Evolutionary conservation across 2,888 invertebrate species (phyloP), one percentile per base, ranked within the genome.

Genomic region (Alviniconcha strummeri): DNA sequence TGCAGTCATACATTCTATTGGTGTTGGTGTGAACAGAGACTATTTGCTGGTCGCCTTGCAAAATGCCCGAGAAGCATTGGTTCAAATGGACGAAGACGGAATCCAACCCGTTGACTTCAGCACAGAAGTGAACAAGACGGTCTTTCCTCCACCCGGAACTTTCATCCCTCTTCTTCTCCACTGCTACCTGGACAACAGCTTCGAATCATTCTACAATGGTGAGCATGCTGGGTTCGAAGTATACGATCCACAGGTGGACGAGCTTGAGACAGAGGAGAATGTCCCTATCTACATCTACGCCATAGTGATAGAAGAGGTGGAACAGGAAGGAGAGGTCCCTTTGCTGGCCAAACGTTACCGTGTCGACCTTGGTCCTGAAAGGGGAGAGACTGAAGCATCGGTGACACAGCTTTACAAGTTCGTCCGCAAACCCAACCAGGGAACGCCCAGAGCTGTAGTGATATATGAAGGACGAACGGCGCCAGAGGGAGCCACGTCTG

Each of bases 121-220:
- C 17, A 19, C 13, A 17, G 19, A 56, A 5, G 54, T 69, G 15
- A 67, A 57, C 19, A 71, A 57, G 55, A 76, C 76, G 7, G 56
- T 80, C 15, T 81, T 82, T 60, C 86, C 87, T 60, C 76, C 57
- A 15, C 85, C 86, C 67, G 89, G 89, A n/a, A 85, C 81, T n/a
- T 84, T 84, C 84, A 85, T 89, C 64, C 87, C 87, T 5, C 77
- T 83, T 36, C 72, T 84, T 13, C 82, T 69, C 36, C 88, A 89
- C 76, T 78, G 75, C 52, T 85, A 84, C 54, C 83, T 89, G 52
- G 85, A 85, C 78, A 85, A 87, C 69, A 82, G 74, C 56, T 88
- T 86, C 80, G 52, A 54, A 19, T 54, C 80, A 15, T 85, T 88
- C 72, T 64, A 84, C 54, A 80, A 84, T 52, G 84, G 83, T 52